Conservation (phyloP, 2,797 vertebrate species). For the Chelon labrosus region DNA sequence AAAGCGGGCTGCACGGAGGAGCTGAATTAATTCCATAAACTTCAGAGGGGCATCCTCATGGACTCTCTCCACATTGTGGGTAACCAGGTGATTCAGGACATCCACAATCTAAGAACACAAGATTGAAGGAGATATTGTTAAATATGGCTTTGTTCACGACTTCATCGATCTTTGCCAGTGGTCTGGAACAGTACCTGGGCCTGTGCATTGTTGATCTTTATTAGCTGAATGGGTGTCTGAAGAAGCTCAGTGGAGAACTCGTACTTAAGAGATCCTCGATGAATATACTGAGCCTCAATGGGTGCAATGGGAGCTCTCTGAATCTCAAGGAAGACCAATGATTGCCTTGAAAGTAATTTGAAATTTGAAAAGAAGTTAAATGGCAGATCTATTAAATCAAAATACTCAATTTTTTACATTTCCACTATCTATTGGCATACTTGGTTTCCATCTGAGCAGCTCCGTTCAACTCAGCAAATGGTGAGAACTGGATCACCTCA, state of each 20-base stretch:
- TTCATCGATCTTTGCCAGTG: neutral
- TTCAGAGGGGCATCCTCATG: conserved; percentile 86
- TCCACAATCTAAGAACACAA: conserved; percentile 81
- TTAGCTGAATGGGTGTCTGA: conserved; percentile 74
- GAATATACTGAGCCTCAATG: conserved; percentile 67
- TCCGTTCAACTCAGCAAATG: conserved; percentile 84
- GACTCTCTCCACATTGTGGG: conserved; percentile 75
- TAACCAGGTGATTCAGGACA: conserved; percentile 84
- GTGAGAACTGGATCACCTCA: conserved; percentile 88
- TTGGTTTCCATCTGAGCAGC: conserved; percentile 86
- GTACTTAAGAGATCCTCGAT: conserved; percentile 84
- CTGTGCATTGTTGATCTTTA: conserved; percentile 73
- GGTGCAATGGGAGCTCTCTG: conserved; percentile 27
- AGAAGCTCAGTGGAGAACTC: conserved; percentile 83
- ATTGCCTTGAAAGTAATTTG: conserved; percentile 79
- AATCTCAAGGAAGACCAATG: conserved; percentile 75
- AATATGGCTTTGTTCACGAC: neutral
- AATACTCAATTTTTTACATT: no score
- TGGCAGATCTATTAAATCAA: neutral
- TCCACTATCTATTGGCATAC: conserved; percentile 72
- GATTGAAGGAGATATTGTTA: neutral
- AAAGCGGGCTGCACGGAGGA: conserved; percentile 85
- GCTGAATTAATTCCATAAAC: conserved; percentile 87
- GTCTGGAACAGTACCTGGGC: conserved; percentile 74
- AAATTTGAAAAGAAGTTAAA: conserved; percentile 13